A percentile compares a stretch with the other conserved stretches of the same genome.
These are phyloP conservation scores for Pantherophis vulpinus DNA, from an alignment of 2,797 vertebrate genomes.

Conservation along the genomic window DNA sequence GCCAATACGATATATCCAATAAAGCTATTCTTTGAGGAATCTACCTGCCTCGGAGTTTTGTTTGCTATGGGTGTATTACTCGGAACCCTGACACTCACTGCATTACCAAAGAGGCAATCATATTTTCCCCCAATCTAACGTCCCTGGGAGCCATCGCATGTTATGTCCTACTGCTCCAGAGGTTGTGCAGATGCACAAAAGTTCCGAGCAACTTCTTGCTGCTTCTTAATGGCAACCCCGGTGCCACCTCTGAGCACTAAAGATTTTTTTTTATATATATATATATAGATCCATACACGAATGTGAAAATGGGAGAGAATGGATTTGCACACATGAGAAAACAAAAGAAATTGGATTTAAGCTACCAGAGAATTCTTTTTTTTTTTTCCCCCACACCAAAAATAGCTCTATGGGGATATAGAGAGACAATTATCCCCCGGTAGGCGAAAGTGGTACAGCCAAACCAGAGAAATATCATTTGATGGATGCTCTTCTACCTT, in stretches of 20 bases:
- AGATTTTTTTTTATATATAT: not conserved
- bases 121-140: not conserved
- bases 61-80: too few species aligned
- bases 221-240: not conserved
- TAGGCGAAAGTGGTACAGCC: not conserved
- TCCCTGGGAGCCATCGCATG: not conserved
- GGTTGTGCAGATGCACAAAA: not conserved
- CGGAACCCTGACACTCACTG: not conserved
- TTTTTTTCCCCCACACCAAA: rapidly evolving
- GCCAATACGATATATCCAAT: too few species aligned
- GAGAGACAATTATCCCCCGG: not conserved
- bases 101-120: not conserved
- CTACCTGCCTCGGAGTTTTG: too few species aligned
- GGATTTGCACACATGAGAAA: not conserved
- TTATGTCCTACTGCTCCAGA: not conserved
- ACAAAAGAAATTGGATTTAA: not conserved
- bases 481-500: not conserved
- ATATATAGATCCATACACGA: not conserved
- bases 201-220: not conserved
- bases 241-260: not conserved
- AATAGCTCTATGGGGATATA: not conserved
- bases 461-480: not conserved
- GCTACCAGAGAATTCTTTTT: not conserved
- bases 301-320: not conserved
- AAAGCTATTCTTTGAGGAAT: too few species aligned